Conservation (phyloP, 2,113 vertebrate genomes). For the Trogon melanurus region DNA sequence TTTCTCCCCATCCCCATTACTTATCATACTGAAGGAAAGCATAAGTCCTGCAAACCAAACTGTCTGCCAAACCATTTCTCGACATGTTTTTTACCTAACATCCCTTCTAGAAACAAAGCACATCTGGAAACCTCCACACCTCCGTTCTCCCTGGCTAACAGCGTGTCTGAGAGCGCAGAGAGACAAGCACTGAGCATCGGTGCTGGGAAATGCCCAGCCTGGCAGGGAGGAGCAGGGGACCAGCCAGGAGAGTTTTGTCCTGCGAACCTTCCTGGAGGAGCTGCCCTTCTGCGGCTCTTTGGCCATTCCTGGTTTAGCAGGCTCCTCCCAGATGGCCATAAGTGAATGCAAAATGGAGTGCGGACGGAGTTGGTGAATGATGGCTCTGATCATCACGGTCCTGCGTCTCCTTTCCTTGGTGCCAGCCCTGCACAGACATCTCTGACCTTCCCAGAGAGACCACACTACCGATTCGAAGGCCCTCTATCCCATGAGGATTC, state of each 20-base stretch:
- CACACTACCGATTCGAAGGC: neutral
- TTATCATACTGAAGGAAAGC: neutral
- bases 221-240: neutral
- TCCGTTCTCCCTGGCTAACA: neutral
- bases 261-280: rapidly evolving
- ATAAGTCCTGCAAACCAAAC: neutral
- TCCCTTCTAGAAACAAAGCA: neutral
- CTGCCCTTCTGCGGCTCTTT: neutral
- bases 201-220: neutral
- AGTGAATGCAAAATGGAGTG: rapidly evolving
- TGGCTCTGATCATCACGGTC: rapidly evolving
- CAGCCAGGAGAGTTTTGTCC: rapidly evolving
- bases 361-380: rapidly evolving
- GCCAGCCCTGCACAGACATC: neutral
- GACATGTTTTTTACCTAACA: neutral
- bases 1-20: neutral
- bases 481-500: rapidly evolving
- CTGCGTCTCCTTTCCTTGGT: neutral
- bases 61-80: neutral
- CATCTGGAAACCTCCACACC: neutral
- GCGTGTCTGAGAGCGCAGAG: rapidly evolving
- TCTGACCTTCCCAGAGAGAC: neutral
- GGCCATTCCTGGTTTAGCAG: neutral
- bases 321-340: neutral
- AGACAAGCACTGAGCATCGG: rapidly evolving